Evolutionary conservation across 2,888 invertebrate genomes (phyloP), one percentile per base, ranked within the genome.

Genomic region (Drosophila bunnanda): DNA sequence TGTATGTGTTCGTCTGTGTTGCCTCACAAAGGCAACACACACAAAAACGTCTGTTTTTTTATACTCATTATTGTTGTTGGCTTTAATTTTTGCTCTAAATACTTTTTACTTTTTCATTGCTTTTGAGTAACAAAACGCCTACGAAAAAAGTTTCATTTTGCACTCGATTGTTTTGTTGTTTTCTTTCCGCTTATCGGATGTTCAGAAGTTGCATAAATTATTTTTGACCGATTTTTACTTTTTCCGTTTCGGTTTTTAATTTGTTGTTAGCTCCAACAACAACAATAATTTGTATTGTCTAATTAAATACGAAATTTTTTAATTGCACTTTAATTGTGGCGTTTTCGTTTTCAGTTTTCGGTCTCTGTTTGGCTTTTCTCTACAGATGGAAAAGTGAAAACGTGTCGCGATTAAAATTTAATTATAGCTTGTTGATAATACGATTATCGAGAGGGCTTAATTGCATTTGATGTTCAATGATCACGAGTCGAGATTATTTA

Each of bases 1-100:
- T 56, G 30, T 25, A 7, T 43, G 30, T 32, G 15, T 46, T 10
- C 28, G 32, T 38, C 12, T 46, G 66, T 67, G 75, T 82, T 87
- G 82, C 87, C 71, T 75, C 82, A 83, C 54, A 70, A 50, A 25
- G 60, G 46, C 68, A 67, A 65, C 61, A 68, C 32, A 68, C 54
- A 67, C 58, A 56, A 38, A 58, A 57, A 25, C 52, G 39, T 22
- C 44, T 10, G 43, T n/a, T 54, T 36, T 13, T 12, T 56, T 52
- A 12, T 53, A 36, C 38, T 70, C 52, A 39, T 25, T 53, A 46
- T 43, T 73, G 72, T 67, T 75, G 67, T 73, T 80, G 81, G 61
- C 70, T 77, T 87, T 77, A 81, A 87, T 87, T 84, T 87, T 84
- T 75, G 74, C 77, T 74, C 75, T 79, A 78, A 87, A 83, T 83